Evolutionary conservation across 2,113 vertebrate species (phyloP), one percentile per base, ranked within the genome.

Genomic region (Lates calcarifer): DNA sequence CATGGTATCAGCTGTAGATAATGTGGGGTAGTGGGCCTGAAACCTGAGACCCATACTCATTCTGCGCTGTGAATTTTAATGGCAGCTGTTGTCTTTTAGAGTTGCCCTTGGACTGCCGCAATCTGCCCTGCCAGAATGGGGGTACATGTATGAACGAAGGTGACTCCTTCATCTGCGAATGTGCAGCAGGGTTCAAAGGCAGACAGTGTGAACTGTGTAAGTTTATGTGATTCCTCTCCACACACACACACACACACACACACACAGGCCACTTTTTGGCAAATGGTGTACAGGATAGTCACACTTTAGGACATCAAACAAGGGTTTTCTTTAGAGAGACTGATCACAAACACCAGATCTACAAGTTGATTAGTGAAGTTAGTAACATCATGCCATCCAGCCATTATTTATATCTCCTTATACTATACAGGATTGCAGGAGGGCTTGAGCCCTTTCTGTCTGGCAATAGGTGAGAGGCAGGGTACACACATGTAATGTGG

Each of bases 191-290:
- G 0, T 99, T 97, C 94, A 98, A 97, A 90, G 97, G 98, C 89
- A 93, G 91, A 53, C 93, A 93, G 91, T 99, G 97, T 53, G 96
- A 98, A 93, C 94, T 99, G n/a, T 95, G 97, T 99, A 89, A 96
- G 97, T 97, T 74, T 53, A 62, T 35, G 63, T 55, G 60, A 41
- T 28, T 74, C 37, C 72, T 45, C 64, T 35, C 15, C 33, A 73
- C 78, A 81, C 56, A 71, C 3, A 55, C 51, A 33, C 61, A 56
- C 3, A 55, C 51, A 33, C 33, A 73, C 78, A 81, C 56, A 71
- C 3, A 55, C 51, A 33, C 61, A 56, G 33, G 17, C 37, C 43
- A 4, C 10, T 57, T 63, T 68, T n/a, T 37, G 9, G 24, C 24
- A 71, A 67, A 72, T 71, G 31, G 20, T n/a, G n/a, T n/a, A n/a